Evolutionary conservation across 2,888 invertebrate genomes (phyloP), one percentile per base, ranked within the genome.

Genomic region (Bellardia pandia): DNA sequence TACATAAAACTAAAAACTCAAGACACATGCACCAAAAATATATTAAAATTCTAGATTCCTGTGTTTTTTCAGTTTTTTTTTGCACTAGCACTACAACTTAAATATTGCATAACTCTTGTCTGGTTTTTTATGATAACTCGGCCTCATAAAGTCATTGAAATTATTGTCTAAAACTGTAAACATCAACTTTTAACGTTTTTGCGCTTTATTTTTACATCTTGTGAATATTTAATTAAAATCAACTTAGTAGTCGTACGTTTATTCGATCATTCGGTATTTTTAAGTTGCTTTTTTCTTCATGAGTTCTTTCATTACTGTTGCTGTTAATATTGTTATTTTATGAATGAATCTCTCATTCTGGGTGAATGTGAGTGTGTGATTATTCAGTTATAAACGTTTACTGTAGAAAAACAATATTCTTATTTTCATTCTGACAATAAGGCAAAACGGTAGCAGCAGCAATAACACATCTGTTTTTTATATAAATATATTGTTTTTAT

Each of bases 161-260:
- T 83, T 71, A 76, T 56, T 76, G 83, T 77, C 76, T 77, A 48
- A 77, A 71, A 56, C 58, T 51, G 74, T 68, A 16, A 78, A 78
- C 58, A 84, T 74, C 42, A 78, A 62, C 66, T 51, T 33, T 64
- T 45, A 23, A n/a, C 37, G n/a, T 48, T 74, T 66, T 75, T 82
- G 60, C 75, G 69, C 42, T 51, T 68, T 42, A 48, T 78, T 72
- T 86, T 86, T 81, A 86, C 84, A 84, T 77, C 84, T 81, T 81
- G 60, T 86, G 84, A 80, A 86, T 86, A 86, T 81, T 86, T 86
- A 86, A 86, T 86, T 86, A 69, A 80, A 60, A 60, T 76, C 80
- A 77, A 60, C 37, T 23, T 16, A 66, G 82, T 48, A 75, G 78
- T 78, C 78, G 51, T 64, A 69, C 78, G 71, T 77, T 77, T 76